Evolutionary conservation across 1,140 invertebrate species (phyloP).

Genomic region (Eupristina koningsbergeri): DNA sequence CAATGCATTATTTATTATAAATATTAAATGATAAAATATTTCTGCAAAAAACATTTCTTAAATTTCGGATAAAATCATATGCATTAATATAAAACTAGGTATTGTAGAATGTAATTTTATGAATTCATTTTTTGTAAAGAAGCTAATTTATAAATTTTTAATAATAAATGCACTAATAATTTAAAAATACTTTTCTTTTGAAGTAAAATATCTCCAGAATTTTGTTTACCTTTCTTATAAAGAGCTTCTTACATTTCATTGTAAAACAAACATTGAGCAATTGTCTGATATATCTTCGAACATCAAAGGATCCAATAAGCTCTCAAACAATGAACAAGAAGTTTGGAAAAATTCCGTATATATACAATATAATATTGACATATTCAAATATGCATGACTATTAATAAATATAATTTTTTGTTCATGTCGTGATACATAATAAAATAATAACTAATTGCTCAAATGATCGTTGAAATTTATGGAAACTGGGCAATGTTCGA

Average conservation of each 20-base stretch:
- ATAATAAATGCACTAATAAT: constrained; percentile 11
- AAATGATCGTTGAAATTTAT: too few species aligned
- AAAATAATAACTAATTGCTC: too few species aligned
- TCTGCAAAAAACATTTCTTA: too few species aligned
- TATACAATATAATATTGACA: background rate
- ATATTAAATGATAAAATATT: too few species aligned
- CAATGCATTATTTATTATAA: too few species aligned
- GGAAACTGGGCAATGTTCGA: too few species aligned
- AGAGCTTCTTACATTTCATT: constrained; percentile 19
- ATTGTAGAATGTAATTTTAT: too few species aligned
- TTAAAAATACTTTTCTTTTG: constrained; percentile 23
- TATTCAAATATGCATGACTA: background rate
- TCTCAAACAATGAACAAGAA: constrained; percentile 19
- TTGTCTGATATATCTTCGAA: background rate
- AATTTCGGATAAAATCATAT: too few species aligned
- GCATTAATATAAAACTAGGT: too few species aligned
- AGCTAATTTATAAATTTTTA: background rate
- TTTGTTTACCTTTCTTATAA: constrained; percentile 12
- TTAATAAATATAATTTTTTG: background rate
- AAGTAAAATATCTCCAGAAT: background rate
- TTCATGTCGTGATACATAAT: too few species aligned
- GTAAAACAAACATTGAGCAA: constrained; percentile 39
- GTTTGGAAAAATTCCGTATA: background rate
- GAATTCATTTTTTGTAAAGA: too few species aligned
- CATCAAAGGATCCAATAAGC: constrained; percentile 43